Evolutionary conservation across 2,888 invertebrate species (phyloP).

Genomic region (Priocnemis perturbator): DNA sequence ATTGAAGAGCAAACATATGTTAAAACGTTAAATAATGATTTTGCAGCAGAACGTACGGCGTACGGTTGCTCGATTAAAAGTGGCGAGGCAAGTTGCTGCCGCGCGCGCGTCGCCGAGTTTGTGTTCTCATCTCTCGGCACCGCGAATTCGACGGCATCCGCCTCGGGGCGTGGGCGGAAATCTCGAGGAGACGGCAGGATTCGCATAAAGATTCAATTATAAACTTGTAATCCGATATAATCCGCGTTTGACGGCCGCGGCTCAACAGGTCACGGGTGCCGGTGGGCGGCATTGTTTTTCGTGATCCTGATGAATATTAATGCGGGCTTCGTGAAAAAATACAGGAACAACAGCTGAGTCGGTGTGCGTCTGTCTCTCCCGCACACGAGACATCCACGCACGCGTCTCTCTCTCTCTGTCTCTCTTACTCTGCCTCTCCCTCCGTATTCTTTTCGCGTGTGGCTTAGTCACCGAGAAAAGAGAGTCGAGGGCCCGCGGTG

Average conservation of each 20-base stretch:
- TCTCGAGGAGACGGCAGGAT: constrained; percentile 40
- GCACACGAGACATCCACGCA: constrained; percentile 50
- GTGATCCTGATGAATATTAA: constrained; percentile 74
- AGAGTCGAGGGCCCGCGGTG: constrained; percentile 44
- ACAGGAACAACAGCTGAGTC: not conserved
- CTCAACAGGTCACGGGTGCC: constrained; percentile 69
- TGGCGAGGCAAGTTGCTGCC: too few relatives aligned
- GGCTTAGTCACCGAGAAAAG: constrained; percentile 66
- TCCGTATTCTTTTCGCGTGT: constrained; percentile 73
- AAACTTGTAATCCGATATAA: constrained; percentile 68
- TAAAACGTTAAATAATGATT: too few relatives aligned
- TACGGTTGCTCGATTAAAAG: too few relatives aligned
- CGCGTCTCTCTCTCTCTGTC: constrained; percentile 35
- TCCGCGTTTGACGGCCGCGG: constrained; percentile 65
- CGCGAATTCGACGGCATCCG: too few relatives aligned
- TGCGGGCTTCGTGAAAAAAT: constrained; percentile 49
- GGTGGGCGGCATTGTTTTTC: constrained; percentile 66
- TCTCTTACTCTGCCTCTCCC: constrained; percentile 38
- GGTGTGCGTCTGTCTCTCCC: constrained; percentile 25
- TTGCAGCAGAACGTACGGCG: too few relatives aligned
- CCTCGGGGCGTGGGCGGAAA: too few relatives aligned
- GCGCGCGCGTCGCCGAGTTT: too few relatives aligned
- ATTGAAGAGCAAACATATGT: too few relatives aligned
- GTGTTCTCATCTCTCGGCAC: too few relatives aligned
- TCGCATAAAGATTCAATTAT: constrained; percentile 68